Evolutionary conservation across 2,113 vertebrate species (phyloP), one percentile per base, ranked within the genome.

Genomic region (Indicator maculatus): DNA sequence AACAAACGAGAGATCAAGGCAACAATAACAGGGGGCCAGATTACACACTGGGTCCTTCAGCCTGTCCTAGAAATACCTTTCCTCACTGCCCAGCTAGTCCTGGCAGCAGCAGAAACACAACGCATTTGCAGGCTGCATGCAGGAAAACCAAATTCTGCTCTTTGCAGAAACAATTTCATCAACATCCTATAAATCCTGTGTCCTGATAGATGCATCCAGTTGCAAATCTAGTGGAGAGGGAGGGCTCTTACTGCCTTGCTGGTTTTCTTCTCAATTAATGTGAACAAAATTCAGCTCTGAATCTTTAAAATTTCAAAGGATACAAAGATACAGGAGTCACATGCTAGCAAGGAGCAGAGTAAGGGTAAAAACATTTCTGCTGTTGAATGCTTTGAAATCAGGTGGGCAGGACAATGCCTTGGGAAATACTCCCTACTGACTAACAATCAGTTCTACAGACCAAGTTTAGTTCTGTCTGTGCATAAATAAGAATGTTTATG

Each of bases 51-150:
- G 5, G 47, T 59, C 91, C 74, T 81, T 88, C 80, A 84, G 70
- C 50, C 74, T 52, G 65, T 52, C 15, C 44, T 8, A 72, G 80
- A 78, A 96, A 96, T 75, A 64, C 70, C 91, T 82, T 80, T 74
- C 53, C 72, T 64, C 0, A 0, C 80, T 70, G 67, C 56, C 0
- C 5, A 86, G 36, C 79, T 31, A 70, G 59, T 66, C 45, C 76
- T 55, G 65, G 60, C 56, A 74, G 90, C 71, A 38, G 24, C 58
- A 82, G 81, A 31, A 81, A 58, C 2, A 10, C 65, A 30, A 70
- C 2, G 0, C 0, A 0, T 79, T 77, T 63, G 55, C 38, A 60
- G 74, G 17, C 45, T n/a, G 9, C 8, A 1, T 6, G 39, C 70
- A 55, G 71, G 67, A 80, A 69, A 66, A 80, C 30, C 18, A 45